A percentile compares a stretch with the other conserved stretches of the same genome.
Evolutionary conservation across 2,113 vertebrate genomes (phyloP).

Genomic region (Pachypanchax playfairii): DNA sequence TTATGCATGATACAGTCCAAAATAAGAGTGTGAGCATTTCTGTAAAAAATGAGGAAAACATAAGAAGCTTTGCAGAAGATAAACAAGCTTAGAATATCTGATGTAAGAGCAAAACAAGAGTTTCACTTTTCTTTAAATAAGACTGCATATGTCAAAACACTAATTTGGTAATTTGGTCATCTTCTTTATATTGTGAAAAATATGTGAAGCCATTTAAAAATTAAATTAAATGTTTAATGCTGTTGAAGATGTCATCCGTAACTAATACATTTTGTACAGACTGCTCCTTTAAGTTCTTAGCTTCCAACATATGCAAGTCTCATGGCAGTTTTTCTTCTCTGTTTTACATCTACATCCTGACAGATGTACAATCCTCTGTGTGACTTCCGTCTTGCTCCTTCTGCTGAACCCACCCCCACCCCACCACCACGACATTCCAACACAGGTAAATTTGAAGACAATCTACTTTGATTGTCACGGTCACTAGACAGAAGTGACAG

Average conservation of each 20-base stretch:
- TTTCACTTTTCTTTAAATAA: background rate
- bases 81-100: no score
- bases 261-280: slow-evolving; percentile 31
- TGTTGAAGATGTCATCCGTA: slow-evolving; percentile 33
- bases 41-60: no score
- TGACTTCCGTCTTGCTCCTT: slow-evolving; percentile 7
- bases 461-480: slow-evolving; percentile 26
- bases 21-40: no score
- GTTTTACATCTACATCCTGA: slow-evolving; percentile 39
- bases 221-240: slow-evolving; percentile 24
- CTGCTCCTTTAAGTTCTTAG: slow-evolving; percentile 27
- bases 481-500: slow-evolving; percentile 37
- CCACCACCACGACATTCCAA: slow-evolving; percentile 5
- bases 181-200: slow-evolving; percentile 20
- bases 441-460: slow-evolving; percentile 40
- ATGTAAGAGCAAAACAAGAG: background rate
- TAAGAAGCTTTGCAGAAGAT: no score
- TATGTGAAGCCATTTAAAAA: background rate
- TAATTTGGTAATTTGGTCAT: background rate
- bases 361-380: slow-evolving; percentile 35
- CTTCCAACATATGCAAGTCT: slow-evolving; percentile 18
- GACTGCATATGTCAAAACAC: background rate
- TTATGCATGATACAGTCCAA: no score
- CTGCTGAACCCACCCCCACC: background rate
- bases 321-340: slow-evolving; percentile 30